Base-by-base conservation (phyloP, 1,140 invertebrate species). In the Calycopis cecrops region DNA sequence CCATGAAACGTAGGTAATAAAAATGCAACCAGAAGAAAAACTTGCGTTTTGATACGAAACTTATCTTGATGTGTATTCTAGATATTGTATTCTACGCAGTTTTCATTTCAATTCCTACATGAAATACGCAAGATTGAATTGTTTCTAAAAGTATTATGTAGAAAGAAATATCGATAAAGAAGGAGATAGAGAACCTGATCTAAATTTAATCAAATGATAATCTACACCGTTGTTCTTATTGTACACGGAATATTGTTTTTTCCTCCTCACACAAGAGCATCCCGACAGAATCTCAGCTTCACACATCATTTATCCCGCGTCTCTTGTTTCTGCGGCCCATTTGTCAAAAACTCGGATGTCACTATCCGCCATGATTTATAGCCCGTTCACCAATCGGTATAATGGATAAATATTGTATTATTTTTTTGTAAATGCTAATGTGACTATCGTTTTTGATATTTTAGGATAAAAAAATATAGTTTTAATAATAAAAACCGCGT, bases 401-500 rank as follows among this genome's bases (percentile, higher is more conserved):
- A 83, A 83, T 83, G 79, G 79, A 80, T 82, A 82, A 83, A 80
- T 83, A 80, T 83, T 80, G 74, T 77, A 74, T 69, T 70, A 73
- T 74, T 77, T 76, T 79, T 83, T 73, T 65, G 65, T 52, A 42
- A 57, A 35, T 44, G 59, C 33, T 54, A 38, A 52, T 63, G 69
- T 73, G 69, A 67, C 65, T 50, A 61, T 65, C 16, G 21, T 14
- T 14, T n/a, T n/a, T n/a, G n/a, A n/a, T n/a, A 34, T 14, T n/a
- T 9, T 11, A 34, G 12, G 35, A 34, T 17, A 49, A 49, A 28
- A 28, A 28, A 3, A 28, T 28, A 3, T 3, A 28, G 21, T 2
- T 28, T 28, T 6, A 28, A n/a, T n/a, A n/a, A n/a, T n/a, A n/a
- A n/a, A n/a, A n/a, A n/a, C n/a, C n/a, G n/a, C n/a, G n/a, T n/a